phyloP scores from a whole-genome alignment of 2,797 vertebrate genomes.

The Tolypeutes matacus region DNA sequence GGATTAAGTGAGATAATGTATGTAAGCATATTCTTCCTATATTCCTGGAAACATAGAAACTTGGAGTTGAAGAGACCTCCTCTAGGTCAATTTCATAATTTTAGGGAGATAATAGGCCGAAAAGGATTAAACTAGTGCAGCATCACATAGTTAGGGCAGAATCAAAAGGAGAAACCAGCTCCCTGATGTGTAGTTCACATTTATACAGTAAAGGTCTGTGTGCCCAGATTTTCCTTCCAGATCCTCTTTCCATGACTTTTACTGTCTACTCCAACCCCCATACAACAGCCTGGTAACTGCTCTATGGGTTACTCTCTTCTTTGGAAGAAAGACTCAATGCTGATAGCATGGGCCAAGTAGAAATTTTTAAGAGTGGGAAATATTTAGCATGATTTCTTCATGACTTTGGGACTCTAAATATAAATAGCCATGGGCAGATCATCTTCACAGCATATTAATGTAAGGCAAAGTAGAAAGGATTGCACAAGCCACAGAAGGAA shows the following conservation, averaged over 20 bases:
- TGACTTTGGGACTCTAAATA: not conserved
- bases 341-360: not conserved
- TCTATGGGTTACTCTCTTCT: not conserved
- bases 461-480: conserved; percentile 39
- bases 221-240: not conserved
- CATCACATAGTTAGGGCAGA: not conserved
- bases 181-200: not conserved
- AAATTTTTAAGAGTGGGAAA: conserved; percentile 40
- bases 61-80: not conserved
- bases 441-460: not conserved
- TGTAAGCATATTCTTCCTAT: not conserved
- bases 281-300: not conserved
- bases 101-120: not conserved
- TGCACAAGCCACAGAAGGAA: conserved; percentile 26
- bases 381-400: not conserved
- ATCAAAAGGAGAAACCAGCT: not conserved
- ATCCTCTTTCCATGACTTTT: not conserved
- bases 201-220: not conserved
- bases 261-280: rapidly evolving
- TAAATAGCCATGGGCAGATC: conserved; percentile 31
- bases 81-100: not conserved
- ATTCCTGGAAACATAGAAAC: not conserved
- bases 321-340: not conserved
- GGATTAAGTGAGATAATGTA: not conserved
- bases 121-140: not conserved